These are phyloP conservation scores for Mycetomoellerius zeteki DNA, from an alignment of 1,140 invertebrate genomes.

Conservation along the genomic window DNA sequence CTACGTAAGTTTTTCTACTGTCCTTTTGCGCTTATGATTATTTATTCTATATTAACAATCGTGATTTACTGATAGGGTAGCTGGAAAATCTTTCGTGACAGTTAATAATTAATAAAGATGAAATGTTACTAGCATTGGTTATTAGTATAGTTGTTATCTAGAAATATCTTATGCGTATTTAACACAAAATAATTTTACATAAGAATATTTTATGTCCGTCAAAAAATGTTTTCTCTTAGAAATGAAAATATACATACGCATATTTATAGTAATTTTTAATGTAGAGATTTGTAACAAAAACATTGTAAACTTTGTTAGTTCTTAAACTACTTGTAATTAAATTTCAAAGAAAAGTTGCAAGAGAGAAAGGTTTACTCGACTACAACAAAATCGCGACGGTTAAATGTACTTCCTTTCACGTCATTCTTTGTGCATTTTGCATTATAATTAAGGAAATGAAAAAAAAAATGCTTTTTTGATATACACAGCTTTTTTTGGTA, in stretches of 20 bases:
- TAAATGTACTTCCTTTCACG: constrained; percentile 22
- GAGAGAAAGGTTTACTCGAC: constrained; percentile 3
- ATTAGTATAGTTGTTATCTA: not conserved
- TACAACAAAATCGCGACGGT: constrained; percentile 23
- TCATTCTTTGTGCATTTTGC: constrained; percentile 23
- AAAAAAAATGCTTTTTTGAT: constrained; percentile 3
- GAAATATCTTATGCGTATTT: not conserved
- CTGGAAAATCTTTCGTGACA: not conserved
- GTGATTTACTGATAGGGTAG: not conserved
- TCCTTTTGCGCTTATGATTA: not conserved
- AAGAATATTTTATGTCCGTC: constrained; percentile 12
- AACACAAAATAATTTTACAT: not conserved
- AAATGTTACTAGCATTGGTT: not conserved
- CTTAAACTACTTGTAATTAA: constrained; percentile 54
- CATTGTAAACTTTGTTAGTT: constrained; percentile 31
- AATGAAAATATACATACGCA: not conserved
- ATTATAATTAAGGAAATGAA: constrained; percentile 44
- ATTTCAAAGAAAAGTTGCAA: constrained; percentile 57
- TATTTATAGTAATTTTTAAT: constrained; percentile 34
- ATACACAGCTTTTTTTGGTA: not conserved
- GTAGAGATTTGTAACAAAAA: not conserved
- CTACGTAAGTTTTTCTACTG: not conserved
- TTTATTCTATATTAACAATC: not conserved
- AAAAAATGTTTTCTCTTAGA: not conserved
- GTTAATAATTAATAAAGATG: not conserved